Conservation (phyloP, 2,888 invertebrate species). For the Hydroisotoma schaefferi region DNA sequence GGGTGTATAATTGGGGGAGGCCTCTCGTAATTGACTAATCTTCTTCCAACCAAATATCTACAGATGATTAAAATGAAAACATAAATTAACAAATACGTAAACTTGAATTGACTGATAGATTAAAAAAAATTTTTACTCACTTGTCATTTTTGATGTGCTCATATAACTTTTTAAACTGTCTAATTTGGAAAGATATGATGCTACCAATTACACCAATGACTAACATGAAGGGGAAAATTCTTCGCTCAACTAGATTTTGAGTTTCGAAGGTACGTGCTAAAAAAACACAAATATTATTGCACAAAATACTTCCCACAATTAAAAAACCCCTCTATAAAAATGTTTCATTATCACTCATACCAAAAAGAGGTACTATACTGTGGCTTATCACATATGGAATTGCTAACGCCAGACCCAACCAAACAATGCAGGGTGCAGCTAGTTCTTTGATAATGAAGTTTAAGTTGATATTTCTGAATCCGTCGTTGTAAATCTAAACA, state of each 20-base stretch:
- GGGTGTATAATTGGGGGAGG: slow-evolving; percentile 38
- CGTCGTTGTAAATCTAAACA: slow-evolving; percentile 76
- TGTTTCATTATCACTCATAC: slow-evolving; percentile 26
- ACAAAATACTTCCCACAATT: slow-evolving; percentile 7
- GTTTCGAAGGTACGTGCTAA: slow-evolving; percentile 47
- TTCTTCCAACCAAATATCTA: slow-evolving; percentile 83
- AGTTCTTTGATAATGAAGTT: slow-evolving; percentile 78
- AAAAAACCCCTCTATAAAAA: slow-evolving; percentile 4
- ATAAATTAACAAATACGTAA: slow-evolving; percentile 5
- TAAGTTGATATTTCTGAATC: slow-evolving; percentile 86
- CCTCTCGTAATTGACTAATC: slow-evolving; percentile 90
- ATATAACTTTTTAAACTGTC: slow-evolving; percentile 89
- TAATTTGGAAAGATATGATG: slow-evolving; percentile 78
- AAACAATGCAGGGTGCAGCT: slow-evolving; percentile 83
- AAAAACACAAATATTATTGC: slow-evolving; percentile 8
- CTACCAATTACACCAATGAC: slow-evolving; percentile 65
- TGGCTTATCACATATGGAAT: slow-evolving; percentile 89
- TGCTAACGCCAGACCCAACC: slow-evolving; percentile 83
- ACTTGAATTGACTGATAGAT: not conserved
- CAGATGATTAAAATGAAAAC: slow-evolving; percentile 34
- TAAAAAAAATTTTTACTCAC: slow-evolving; percentile 53
- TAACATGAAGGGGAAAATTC: slow-evolving; percentile 85
- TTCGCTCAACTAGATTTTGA: slow-evolving; percentile 72
- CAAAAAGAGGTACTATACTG: slow-evolving; percentile 56
- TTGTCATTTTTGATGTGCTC: slow-evolving; percentile 99